Evolutionary conservation across 2,888 invertebrate genomes (phyloP).

Genomic region (Eurois occulta): DNA sequence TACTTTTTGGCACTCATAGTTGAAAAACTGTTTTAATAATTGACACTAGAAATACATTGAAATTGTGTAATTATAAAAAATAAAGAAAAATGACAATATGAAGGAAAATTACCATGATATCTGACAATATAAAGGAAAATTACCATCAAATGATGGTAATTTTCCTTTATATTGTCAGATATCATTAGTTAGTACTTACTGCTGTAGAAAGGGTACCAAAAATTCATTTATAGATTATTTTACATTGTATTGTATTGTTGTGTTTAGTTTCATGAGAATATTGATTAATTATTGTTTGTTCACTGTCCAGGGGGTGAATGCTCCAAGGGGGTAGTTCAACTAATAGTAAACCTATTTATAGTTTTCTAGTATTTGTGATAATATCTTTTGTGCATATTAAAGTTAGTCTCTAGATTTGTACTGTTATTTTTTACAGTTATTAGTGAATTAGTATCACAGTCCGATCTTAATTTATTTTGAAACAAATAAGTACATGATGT

Average conservation of each 20-base stretch:
- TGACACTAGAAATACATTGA: neutral
- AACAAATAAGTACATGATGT: neutral
- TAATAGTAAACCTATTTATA: constrained; percentile 23
- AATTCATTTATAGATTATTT: neutral
- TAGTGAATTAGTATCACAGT: neutral
- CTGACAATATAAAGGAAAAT: too few relatives aligned
- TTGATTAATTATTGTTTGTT: neutral
- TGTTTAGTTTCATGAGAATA: neutral
- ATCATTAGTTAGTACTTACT: neutral
- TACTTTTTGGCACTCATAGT: constrained; percentile 9
- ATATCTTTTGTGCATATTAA: neutral
- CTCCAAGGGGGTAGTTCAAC: constrained; percentile 6
- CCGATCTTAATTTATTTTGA: neutral
- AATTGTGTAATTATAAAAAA: constrained; percentile 13
- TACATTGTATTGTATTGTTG: neutral
- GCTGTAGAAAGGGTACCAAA: neutral
- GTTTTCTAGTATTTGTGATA: neutral
- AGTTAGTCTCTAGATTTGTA: neutral
- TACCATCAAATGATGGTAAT: neutral
- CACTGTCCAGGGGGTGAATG: constrained; percentile 36
- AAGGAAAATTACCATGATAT: too few relatives aligned
- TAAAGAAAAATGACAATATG: too few relatives aligned
- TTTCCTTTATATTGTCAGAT: neutral
- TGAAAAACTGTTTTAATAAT: neutral
- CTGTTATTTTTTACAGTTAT: constrained; percentile 27